phyloP scores from a whole-genome alignment of 2,797 vertebrate species.

The Ctenosaura bakeri region DNA sequence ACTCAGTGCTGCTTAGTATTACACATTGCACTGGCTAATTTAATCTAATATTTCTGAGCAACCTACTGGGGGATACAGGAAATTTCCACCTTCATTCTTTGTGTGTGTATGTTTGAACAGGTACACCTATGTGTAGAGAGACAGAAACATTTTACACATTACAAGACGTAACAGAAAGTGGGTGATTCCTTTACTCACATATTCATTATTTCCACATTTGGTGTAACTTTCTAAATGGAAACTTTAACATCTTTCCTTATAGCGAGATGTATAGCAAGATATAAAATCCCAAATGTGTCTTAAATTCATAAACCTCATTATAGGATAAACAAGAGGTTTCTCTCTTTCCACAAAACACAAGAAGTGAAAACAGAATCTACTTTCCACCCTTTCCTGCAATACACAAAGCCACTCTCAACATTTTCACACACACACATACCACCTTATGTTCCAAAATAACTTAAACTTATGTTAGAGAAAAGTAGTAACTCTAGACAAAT shows the following conservation, averaged over 20 bases:
- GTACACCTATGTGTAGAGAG: no score
- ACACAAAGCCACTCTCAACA: neutral
- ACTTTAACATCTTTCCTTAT: neutral
- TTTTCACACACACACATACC: no score
- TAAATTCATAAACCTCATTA: neutral
- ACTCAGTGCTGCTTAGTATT: neutral
- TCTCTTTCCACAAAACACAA: neutral
- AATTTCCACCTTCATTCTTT: fast-evolving
- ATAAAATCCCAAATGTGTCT: neutral
- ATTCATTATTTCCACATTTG: neutral
- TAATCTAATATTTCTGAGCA: conserved; percentile 40
- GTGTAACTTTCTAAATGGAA: neutral
- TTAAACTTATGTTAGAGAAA: neutral
- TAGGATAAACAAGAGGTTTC: neutral
- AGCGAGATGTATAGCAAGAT: neutral
- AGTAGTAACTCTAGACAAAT: neutral
- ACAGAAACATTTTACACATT: neutral
- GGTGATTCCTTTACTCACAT: neutral
- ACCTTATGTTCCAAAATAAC: neutral
- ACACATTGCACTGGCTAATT: neutral
- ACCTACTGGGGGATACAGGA: conserved; percentile 29
- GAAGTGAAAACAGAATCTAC: neutral
- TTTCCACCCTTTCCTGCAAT: neutral
- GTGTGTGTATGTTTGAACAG: neutral
- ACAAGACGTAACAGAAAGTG: neutral